Evolutionary conservation across 2,113 vertebrate species (phyloP).

Genomic region (Pterophyllum scalare): DNA sequence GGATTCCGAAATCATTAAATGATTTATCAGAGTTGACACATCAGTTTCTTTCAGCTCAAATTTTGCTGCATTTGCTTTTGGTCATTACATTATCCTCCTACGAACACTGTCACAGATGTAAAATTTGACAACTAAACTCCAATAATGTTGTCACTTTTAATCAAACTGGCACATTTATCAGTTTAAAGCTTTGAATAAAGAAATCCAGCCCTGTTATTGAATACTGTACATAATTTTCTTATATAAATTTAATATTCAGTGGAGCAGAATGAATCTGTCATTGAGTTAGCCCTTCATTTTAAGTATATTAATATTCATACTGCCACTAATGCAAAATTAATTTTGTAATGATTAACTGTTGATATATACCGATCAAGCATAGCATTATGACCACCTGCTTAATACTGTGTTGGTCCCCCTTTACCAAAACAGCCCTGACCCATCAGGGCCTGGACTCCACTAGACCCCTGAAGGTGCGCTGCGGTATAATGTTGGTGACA

Average conservation of each 20-base stretch:
- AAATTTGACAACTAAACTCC: slow-evolving; percentile 30
- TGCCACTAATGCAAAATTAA: slow-evolving; percentile 4
- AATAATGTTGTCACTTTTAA: slow-evolving; percentile 53
- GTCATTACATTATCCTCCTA: slow-evolving; percentile 39
- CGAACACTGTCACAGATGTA: slow-evolving; percentile 34
- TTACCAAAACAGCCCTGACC: too few relatives aligned
- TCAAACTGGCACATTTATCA: slow-evolving; percentile 41
- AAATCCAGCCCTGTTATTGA: background rate
- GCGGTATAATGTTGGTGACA: too few relatives aligned
- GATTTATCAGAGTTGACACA: slow-evolving; percentile 59
- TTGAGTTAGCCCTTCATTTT: background rate
- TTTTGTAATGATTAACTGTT: background rate
- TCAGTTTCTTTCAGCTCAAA: slow-evolving; percentile 48
- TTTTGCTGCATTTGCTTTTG: slow-evolving; percentile 28
- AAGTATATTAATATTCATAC: slow-evolving; percentile 17
- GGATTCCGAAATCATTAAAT: slow-evolving; percentile 35
- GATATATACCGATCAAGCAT: background rate
- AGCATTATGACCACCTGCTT: too few relatives aligned
- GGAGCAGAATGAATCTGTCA: slow-evolving; percentile 6
- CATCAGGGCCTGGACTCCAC: too few relatives aligned
- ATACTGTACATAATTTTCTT: slow-evolving; percentile 17
- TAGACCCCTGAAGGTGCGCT: too few relatives aligned
- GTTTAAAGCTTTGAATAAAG: slow-evolving; percentile 12
- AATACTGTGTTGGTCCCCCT: too few relatives aligned
- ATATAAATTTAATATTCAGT: slow-evolving; percentile 30